phyloP scores from a whole-genome alignment of 2,113 vertebrate genomes.

The Naja naja region DNA sequence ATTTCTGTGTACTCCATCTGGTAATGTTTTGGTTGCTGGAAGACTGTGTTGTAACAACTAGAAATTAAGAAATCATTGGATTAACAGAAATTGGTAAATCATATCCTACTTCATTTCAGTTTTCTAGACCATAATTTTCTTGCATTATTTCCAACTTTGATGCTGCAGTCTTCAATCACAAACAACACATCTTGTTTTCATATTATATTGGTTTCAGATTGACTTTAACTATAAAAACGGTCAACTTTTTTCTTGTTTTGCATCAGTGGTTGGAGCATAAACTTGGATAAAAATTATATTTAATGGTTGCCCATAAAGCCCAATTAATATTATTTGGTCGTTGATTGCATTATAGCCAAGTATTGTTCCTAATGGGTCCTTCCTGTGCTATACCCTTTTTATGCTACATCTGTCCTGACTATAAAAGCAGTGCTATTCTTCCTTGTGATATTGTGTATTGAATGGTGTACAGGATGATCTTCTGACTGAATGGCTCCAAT shows the following conservation, averaged over 20 bases:
- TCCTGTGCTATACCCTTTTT: neutral
- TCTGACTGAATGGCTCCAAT: neutral
- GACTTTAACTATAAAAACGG: neutral
- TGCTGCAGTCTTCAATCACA: neutral
- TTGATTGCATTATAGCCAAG: neutral
- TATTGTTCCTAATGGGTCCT: neutral
- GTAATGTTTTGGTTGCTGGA: neutral
- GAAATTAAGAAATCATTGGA: neutral
- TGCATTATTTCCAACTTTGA: neutral
- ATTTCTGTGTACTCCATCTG: neutral
- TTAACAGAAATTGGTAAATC: neutral
- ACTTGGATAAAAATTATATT: neutral
- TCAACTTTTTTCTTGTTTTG: neutral
- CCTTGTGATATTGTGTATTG: neutral
- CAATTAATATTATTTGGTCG: neutral
- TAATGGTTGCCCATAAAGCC: neutral
- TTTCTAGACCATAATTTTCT: neutral
- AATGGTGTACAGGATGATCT: neutral
- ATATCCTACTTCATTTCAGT: neutral
- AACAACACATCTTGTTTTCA: neutral
- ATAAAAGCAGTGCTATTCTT: neutral
- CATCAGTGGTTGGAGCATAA: neutral
- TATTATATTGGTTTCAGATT: neutral
- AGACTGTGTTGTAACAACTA: neutral
- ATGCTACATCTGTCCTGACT: neutral